Base-by-base conservation (phyloP, 92 coral and sea anemone genomes). In the Heteractis magnifica region DNA sequence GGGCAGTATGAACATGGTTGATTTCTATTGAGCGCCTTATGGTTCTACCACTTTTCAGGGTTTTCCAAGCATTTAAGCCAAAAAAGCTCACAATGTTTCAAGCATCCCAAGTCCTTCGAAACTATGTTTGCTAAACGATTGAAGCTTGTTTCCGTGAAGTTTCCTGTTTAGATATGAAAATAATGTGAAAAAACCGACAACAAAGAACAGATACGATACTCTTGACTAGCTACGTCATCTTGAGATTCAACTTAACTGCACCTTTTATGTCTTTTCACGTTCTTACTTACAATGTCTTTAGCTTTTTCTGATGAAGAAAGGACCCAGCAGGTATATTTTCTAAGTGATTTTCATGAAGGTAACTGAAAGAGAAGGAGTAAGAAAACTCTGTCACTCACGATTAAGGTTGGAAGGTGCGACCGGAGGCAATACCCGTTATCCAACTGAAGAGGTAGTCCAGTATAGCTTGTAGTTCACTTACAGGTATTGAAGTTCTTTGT, bases 271-370 rank as follows among this genome's bases (percentile, higher is more conserved):
- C 26, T 26, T 26, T 26, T 26, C 18, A n/a, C 5, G 65, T 59
- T 56, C 74, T 53, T 82, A 87, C 90, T 87, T 78, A 87, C 90
- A 87, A 48, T 4, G 72, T 77, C 71, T 71, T 77, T 48, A 87
- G 68, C 20, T 87, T 81, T 18, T 85, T 70, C 55, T 77, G 90
- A 51, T 72, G 77, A 8, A 82, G 73, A 70, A 87, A 83, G 65
- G 82, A 71, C 64, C 77, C 77, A 72, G 76, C 71, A 8, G 87
- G 84, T n/a, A 87, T 82, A 11, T 5, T 52, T 12, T 77, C 75
- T 77, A 84, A 76, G 14, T 20, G 9, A 68, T 84, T 84, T 18
- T 84, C 82, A 48, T 84, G 82, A 21, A 84, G 79, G 51, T 84
- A 84, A 21, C 87, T 84, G 23, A 62, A n/a, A 62, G 19, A 16